A percentile compares a stretch with the other conserved stretches of the same genome.
Conservation (phyloP, 2,888 invertebrate genomes). For the Ormyrus thymus region DNA sequence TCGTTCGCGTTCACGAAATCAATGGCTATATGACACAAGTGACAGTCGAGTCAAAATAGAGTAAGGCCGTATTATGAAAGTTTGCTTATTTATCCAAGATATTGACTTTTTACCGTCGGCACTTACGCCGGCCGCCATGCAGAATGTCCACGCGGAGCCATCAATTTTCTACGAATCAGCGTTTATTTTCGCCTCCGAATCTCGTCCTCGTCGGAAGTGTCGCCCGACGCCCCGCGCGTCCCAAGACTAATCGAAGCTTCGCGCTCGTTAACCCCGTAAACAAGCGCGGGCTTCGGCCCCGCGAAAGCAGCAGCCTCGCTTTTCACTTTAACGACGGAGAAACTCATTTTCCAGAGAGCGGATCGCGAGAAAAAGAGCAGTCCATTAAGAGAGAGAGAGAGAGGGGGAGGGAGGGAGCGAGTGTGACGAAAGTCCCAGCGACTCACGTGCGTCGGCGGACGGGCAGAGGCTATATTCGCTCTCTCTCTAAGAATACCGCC, state of each 20-base stretch:
- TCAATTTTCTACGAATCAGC: no score
- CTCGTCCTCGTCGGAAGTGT: no score
- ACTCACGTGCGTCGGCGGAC: conserved; percentile 9
- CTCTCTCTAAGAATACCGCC: conserved; percentile 32
- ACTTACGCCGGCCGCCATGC: background rate
- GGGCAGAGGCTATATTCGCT: background rate
- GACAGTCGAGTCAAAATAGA: conserved; percentile 25
- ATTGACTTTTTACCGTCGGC: conserved; percentile 1
- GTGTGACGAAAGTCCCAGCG: conserved; percentile 22
- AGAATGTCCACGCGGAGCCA: background rate
- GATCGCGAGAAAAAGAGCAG: background rate
- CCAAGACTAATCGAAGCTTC: no score
- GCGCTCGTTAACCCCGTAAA: no score
- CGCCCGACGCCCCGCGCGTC: no score
- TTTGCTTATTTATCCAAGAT: conserved; percentile 16
- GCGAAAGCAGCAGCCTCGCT: background rate
- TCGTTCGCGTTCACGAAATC: conserved; percentile 9
- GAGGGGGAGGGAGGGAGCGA: background rate
- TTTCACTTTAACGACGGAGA: no score
- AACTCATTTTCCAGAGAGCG: no score
- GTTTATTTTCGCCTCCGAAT: no score
- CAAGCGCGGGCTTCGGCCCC: no score
- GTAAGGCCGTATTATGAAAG: conserved; percentile 2
- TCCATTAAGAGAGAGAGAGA: background rate
- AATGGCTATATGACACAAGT: background rate